Percentiles rank a stretch among this genome's conserved stretches.
phyloP scores from a whole-genome alignment of 1,140 invertebrate genomes.

The Laupala kohalensis region DNA sequence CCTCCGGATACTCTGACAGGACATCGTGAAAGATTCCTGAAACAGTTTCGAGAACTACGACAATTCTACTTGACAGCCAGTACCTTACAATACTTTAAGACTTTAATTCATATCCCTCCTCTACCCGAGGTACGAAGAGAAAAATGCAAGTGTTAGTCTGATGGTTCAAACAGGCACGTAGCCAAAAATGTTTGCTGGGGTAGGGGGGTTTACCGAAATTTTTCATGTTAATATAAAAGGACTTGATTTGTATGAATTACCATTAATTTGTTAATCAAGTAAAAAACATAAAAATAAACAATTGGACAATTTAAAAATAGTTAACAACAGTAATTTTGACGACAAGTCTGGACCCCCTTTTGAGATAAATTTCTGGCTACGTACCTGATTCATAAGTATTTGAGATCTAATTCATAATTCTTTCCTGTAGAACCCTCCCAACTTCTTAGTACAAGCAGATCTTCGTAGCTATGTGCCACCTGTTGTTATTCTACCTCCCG shows the following conservation, averaged over 20 bases:
- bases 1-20: constrained; percentile 82
- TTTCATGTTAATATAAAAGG: too few relatives aligned
- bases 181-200: neutral
- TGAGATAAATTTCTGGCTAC: too few relatives aligned
- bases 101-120: constrained; percentile 83
- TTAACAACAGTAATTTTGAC: too few relatives aligned
- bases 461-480: constrained; percentile 86
- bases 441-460: constrained; percentile 87
- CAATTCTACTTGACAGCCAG: constrained; percentile 87
- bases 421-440: constrained; percentile 88
- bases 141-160: neutral
- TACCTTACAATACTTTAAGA: constrained; percentile 94
- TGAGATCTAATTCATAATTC: too few relatives aligned
- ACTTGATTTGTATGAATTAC: too few relatives aligned
- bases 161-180: neutral
- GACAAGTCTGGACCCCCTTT: too few relatives aligned
- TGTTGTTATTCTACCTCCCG: constrained; percentile 74
- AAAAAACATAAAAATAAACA: too few relatives aligned
- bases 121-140: constrained; percentile 62
- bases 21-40: constrained; percentile 80
- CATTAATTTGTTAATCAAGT: too few relatives aligned
- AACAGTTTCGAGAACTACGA: constrained; percentile 79
- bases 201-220: neutral
- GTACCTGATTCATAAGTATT: too few relatives aligned
- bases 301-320: too few relatives aligned